Conservation (phyloP, 2,888 invertebrate genomes). For the Embidobia sp. region DNA sequence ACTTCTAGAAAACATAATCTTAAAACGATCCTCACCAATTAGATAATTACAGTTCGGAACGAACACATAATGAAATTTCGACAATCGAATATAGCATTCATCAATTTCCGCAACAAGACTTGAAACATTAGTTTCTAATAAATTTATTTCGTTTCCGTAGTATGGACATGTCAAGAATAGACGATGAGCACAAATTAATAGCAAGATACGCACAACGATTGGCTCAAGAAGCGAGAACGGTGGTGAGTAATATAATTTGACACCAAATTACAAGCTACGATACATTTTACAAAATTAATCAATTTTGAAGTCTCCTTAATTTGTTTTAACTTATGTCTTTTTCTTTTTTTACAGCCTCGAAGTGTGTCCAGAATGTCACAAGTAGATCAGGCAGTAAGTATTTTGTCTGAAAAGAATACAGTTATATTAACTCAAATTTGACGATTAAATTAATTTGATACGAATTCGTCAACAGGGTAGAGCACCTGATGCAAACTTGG, state of each 20-base stretch:
- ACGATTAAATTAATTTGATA: constrained; percentile 26
- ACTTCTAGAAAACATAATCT: too few relatives aligned
- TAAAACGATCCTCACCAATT: too few relatives aligned
- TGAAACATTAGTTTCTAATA: too few relatives aligned
- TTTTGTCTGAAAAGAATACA: too few relatives aligned
- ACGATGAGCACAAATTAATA: constrained; percentile 98
- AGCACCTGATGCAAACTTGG: constrained; percentile 88
- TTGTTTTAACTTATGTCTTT: not conserved
- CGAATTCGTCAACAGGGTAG: constrained; percentile 82
- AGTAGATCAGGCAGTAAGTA: constrained; percentile 78
- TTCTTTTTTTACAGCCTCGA: constrained; percentile 71
- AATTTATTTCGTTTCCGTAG: constrained; percentile 67
- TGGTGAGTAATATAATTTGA: constrained; percentile 82
- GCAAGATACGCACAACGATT: constrained; percentile 97
- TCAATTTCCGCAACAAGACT: too few relatives aligned
- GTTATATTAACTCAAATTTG: too few relatives aligned
- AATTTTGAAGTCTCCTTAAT: too few relatives aligned
- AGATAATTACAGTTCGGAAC: too few relatives aligned
- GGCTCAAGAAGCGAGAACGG: constrained; percentile 93
- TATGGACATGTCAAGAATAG: constrained; percentile 82
- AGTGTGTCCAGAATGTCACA: constrained; percentile 79
- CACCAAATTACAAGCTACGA: too few relatives aligned
- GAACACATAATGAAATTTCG: too few relatives aligned
- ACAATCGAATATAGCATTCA: too few relatives aligned
- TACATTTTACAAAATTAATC: too few relatives aligned